These are phyloP conservation scores for Rhagium mordax DNA, from an alignment of 2,888 invertebrate genomes.

Conservation along the genomic window DNA sequence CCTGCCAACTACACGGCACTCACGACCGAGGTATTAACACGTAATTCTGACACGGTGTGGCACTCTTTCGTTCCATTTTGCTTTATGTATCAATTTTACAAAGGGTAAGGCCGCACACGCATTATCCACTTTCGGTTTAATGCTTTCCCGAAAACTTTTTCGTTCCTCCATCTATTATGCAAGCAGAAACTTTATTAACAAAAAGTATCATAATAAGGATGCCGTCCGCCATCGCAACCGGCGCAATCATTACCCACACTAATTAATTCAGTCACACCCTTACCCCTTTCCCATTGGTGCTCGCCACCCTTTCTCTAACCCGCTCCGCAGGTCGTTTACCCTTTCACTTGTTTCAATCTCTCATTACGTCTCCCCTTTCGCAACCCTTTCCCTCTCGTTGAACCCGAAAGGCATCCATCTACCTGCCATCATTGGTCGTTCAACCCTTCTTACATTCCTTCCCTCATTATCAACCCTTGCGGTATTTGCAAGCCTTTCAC, in stretches of 20 bases:
- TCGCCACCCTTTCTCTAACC: slow-evolving; percentile 25
- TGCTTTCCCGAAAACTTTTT: slow-evolving; percentile 19
- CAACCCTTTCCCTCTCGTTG: slow-evolving; percentile 57
- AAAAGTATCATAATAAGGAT: no score
- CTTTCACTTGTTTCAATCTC: slow-evolving; percentile 49
- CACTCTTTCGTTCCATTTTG: slow-evolving; percentile 56
- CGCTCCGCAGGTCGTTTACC: slow-evolving; percentile 47
- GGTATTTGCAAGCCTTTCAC: slow-evolving; percentile 51
- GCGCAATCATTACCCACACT: slow-evolving; percentile 40
- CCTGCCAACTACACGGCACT: slow-evolving; percentile 46
- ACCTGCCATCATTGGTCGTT: slow-evolving; percentile 59
- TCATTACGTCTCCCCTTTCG: slow-evolving; percentile 34
- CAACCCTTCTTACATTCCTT: slow-evolving; percentile 56
- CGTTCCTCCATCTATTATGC: slow-evolving; percentile 19
- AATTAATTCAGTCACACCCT: slow-evolving; percentile 60
- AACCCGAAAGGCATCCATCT: slow-evolving; percentile 56
- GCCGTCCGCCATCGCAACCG: slow-evolving; percentile 40
- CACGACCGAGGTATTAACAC: slow-evolving; percentile 51
- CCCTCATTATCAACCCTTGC: slow-evolving; percentile 11
- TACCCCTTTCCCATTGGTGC: slow-evolving; percentile 57
- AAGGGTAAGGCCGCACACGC: slow-evolving; percentile 18
- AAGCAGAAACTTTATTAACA: background rate
- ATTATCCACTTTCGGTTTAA: slow-evolving; percentile 21
- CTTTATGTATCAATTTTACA: slow-evolving; percentile 43
- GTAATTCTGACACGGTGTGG: slow-evolving; percentile 54